phyloP scores from a whole-genome alignment of 2,797 vertebrate genomes.

The Enteromius argenteus region DNA sequence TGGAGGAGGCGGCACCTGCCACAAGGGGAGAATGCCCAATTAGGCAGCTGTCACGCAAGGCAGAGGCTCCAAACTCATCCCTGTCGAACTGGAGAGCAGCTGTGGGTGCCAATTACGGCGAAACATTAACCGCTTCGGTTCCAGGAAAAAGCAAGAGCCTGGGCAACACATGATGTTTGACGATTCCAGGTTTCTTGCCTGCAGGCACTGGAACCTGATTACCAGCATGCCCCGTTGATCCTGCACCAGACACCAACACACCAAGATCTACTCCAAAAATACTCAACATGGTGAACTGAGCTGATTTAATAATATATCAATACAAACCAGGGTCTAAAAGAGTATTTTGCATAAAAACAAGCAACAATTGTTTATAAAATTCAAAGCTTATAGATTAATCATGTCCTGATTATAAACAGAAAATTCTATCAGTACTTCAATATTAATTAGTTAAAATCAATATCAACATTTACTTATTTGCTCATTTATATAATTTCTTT shows the following conservation, averaged over 20 bases:
- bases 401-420: too few species aligned
- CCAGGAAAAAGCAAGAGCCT: conserved; percentile 67
- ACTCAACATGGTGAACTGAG: neutral
- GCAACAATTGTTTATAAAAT: too few species aligned
- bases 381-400: too few species aligned
- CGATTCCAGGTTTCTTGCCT: neutral
- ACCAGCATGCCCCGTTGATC: neutral
- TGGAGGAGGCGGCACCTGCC: conserved; percentile 86
- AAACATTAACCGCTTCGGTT: conserved; percentile 87
- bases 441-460: too few species aligned
- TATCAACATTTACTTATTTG: neutral
- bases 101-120: conserved; percentile 89
- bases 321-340: neutral
- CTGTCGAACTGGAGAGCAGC: conserved; percentile 79
- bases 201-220: conserved; percentile 9
- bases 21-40: conserved; percentile 99
- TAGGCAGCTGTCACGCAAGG: conserved; percentile 99
- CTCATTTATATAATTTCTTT: neutral
- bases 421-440: too few species aligned
- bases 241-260: neutral
- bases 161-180: neutral
- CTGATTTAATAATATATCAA: neutral
- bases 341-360: neutral
- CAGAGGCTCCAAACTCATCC: conserved; percentile 85
- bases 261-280: neutral